A percentile compares a stretch with the other conserved stretches of the same genome.
These are phyloP conservation scores for Cylloceria caligata DNA, from an alignment of 2,888 invertebrate species.

Conservation along the genomic window DNA sequence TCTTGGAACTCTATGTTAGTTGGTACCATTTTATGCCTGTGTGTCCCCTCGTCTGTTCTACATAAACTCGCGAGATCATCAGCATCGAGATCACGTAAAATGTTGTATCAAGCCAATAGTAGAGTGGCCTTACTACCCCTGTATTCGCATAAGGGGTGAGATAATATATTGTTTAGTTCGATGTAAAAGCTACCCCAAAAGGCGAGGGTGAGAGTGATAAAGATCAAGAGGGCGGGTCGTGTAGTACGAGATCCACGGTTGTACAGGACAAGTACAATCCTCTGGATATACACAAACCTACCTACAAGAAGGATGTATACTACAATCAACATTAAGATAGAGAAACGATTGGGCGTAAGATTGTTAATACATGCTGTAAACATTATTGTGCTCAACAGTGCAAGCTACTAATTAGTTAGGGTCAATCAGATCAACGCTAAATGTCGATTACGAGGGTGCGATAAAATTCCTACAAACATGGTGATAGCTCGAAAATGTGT, in stretches of 20 bases:
- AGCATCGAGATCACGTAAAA: slow-evolving; percentile 51
- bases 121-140: slow-evolving; percentile 30
- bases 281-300: slow-evolving; percentile 50
- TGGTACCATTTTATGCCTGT: slow-evolving; percentile 27
- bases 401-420: neutral
- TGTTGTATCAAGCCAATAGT: slow-evolving; percentile 48
- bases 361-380: neutral
- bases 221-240: slow-evolving; percentile 27
- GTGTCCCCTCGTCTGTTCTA: neutral
- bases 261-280: slow-evolving; percentile 29
- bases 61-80: slow-evolving; percentile 34
- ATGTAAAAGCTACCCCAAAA: slow-evolving; percentile 47
- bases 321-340: slow-evolving; percentile 46
- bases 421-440: neutral
- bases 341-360: neutral
- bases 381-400: neutral
- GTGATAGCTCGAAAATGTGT: too few relatives aligned
- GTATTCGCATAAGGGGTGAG: slow-evolving; percentile 44
- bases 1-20: slow-evolving; percentile 35
- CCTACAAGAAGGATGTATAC: slow-evolving; percentile 11
- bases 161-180: slow-evolving; percentile 54
- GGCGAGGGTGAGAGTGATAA: neutral
- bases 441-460: neutral
- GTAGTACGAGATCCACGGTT: slow-evolving; percentile 49
- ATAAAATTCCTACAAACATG: neutral